A percentile compares a stretch with the other conserved stretches of the same genome.
These are phyloP conservation scores for Neoitamus cyanurus DNA, from an alignment of 2,888 invertebrate genomes.

Conservation along the genomic window DNA sequence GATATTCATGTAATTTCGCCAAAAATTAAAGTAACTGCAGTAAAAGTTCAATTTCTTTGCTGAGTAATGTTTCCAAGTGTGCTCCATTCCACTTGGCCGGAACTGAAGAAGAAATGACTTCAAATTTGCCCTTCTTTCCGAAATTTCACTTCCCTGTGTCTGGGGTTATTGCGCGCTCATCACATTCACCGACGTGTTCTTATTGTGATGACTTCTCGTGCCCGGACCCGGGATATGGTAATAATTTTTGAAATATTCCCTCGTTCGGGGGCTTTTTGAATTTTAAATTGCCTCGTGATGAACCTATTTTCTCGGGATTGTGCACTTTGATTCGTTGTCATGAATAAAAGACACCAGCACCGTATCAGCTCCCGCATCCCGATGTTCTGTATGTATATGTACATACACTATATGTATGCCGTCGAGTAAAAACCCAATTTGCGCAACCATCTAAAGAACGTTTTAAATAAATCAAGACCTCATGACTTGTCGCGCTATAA, in stretches of 20 bases:
- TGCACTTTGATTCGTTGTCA: neutral
- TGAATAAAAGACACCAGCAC: neutral
- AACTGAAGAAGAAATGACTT: neutral
- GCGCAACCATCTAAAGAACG: neutral
- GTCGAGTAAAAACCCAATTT: neutral
- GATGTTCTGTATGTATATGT: too few species aligned
- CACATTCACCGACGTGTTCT: neutral
- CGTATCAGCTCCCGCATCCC: neutral
- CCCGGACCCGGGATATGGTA: neutral
- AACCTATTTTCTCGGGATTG: neutral
- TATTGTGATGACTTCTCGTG: neutral
- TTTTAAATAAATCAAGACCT: neutral
- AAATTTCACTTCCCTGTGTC: neutral
- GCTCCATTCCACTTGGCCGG: neutral
- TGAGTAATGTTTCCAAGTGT: neutral
- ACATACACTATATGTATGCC: neutral
- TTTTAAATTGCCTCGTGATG: slow-evolving; percentile 15
- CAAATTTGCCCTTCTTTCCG: neutral
- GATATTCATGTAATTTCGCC: neutral
- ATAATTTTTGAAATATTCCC: slow-evolving; percentile 20
- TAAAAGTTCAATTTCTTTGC: neutral
- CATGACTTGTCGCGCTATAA: neutral
- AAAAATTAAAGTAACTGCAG: neutral
- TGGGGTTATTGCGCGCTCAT: neutral
- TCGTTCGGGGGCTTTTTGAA: neutral